These are phyloP conservation scores for Pelecanoides urinatrix DNA, from an alignment of 2,113 vertebrate species.

Conservation along the genomic window DNA sequence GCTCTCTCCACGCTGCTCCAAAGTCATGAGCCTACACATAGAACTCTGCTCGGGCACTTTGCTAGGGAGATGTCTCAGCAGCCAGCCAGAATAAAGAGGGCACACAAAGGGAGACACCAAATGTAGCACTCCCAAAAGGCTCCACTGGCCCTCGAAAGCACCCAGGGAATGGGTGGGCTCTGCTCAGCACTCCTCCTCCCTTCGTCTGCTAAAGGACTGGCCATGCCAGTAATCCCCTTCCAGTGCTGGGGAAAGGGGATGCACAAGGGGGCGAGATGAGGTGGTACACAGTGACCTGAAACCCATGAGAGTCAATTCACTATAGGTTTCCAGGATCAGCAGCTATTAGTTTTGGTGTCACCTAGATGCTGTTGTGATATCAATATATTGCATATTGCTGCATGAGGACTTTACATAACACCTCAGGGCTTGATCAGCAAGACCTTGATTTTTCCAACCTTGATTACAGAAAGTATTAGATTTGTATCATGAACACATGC, in stretches of 20 bases:
- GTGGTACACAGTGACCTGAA: neutral
- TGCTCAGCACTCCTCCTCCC: neutral
- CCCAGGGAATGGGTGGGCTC: fast-evolving
- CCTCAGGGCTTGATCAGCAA: neutral
- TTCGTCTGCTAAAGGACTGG: neutral
- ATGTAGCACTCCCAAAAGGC: neutral
- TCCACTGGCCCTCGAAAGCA: neutral
- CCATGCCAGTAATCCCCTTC: neutral
- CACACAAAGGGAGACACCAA: neutral
- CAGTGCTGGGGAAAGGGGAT: neutral
- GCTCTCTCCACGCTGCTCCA: neutral
- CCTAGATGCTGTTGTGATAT: neutral
- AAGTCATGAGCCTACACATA: neutral
- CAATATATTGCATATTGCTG: neutral
- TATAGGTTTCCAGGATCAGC: neutral
- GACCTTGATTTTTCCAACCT: neutral
- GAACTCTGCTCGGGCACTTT: neutral
- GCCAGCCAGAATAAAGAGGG: neutral
- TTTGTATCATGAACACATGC: neutral
- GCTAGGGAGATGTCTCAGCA: neutral
- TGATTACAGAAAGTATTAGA: neutral
- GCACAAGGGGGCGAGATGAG: neutral
- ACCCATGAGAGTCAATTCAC: neutral
- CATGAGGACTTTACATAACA: neutral
- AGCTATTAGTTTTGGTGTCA: neutral